Base-by-base conservation (phyloP, 1,140 invertebrate species). In the Apis florea region DNA sequence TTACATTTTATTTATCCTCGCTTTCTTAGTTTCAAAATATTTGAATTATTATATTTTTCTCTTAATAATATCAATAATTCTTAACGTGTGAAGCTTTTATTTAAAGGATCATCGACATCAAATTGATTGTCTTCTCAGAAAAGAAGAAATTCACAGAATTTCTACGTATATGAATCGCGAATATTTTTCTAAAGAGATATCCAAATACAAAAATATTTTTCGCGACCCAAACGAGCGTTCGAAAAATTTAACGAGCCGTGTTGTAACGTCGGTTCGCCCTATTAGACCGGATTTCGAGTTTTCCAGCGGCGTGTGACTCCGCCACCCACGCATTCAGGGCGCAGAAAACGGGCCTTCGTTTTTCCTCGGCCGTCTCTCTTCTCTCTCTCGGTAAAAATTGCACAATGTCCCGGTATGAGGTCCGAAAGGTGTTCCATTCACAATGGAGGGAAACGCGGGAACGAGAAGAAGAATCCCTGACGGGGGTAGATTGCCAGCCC, bases 331-430 rank as follows among this genome's bases (percentile, higher is more conserved):
- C 76, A 86, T 83, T 88, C 82, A 87, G 88, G 79, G 85, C 85
- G 86, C 83, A 79, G 84, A 89, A 89, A 89, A 87, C 31, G 49
- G 24, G 47, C 67, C 76, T 26, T 47, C 61, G 64, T 64, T 21
- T 26, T 15, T 40, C 31, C 24, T 61, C 63, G 51, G 10, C 13
- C 82, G 26, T 74, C 78, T 83, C 85, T 85, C 0, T 40, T 40
- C 31, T 88, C 80, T 24, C 19, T 51, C 12, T 58, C 86, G 79
- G 79, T 66, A 71, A 73, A 73, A 76, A 49, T 90, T 85, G 83
- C 89, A 93, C 92, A 93, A 93, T 92, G 84, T 83, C 92, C n/a
- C 92, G 79, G 91, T 90, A 93, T 93, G 92, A 89, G 92, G 92
- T 92, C 92, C 86, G 31, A 92, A 92, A 73, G 56, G 91, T 92